Conservation (phyloP, 2,113 vertebrate species). For the Oryzias javanicus region DNA sequence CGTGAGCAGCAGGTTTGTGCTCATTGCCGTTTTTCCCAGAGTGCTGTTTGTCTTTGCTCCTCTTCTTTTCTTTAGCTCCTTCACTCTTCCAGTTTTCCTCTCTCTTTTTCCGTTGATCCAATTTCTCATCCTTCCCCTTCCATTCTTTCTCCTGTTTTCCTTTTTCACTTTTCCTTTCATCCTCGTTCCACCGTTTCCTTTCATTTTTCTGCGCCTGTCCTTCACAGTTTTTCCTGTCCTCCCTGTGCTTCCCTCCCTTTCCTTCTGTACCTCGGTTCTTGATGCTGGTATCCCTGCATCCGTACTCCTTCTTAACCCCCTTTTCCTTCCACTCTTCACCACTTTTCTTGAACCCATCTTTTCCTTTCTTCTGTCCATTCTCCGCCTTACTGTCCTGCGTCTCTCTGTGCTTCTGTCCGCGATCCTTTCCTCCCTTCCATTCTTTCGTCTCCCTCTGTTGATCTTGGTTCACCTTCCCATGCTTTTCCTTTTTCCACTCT, state of each 20-base stretch:
- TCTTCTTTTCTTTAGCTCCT: slow-evolving; percentile 14
- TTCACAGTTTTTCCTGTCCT: slow-evolving; percentile 13
- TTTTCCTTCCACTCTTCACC: slow-evolving; percentile 41
- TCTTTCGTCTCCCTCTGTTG: slow-evolving; percentile 34
- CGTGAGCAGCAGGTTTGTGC: slow-evolving; percentile 10
- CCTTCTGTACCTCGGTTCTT: slow-evolving; percentile 28
- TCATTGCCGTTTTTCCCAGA: slow-evolving; percentile 23
- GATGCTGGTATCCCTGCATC: slow-evolving; percentile 16
- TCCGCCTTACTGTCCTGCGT: slow-evolving; percentile 31
- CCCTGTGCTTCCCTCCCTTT: slow-evolving; percentile 36
- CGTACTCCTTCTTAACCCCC: slow-evolving; percentile 27
- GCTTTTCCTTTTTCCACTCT: slow-evolving; percentile 52
- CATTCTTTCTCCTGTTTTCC: slow-evolving; percentile 17
- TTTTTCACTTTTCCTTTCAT: slow-evolving; percentile 21
- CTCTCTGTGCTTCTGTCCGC: slow-evolving; percentile 8
- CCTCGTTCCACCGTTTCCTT: slow-evolving; percentile 25
- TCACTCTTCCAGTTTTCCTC: slow-evolving; percentile 13
- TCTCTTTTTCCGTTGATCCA: slow-evolving; percentile 9
- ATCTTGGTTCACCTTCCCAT: slow-evolving; percentile 39
- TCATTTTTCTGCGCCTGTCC: slow-evolving; percentile 10
- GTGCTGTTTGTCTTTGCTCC: slow-evolving; percentile 21
- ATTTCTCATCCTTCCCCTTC: slow-evolving; percentile 27
- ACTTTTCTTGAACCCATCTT: slow-evolving; percentile 32
- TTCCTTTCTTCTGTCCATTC: slow-evolving; percentile 42
- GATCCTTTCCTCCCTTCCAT: slow-evolving; percentile 33